Evolutionary conservation across 2,888 invertebrate genomes (phyloP).

Genomic region (Tenthredo livida): DNA sequence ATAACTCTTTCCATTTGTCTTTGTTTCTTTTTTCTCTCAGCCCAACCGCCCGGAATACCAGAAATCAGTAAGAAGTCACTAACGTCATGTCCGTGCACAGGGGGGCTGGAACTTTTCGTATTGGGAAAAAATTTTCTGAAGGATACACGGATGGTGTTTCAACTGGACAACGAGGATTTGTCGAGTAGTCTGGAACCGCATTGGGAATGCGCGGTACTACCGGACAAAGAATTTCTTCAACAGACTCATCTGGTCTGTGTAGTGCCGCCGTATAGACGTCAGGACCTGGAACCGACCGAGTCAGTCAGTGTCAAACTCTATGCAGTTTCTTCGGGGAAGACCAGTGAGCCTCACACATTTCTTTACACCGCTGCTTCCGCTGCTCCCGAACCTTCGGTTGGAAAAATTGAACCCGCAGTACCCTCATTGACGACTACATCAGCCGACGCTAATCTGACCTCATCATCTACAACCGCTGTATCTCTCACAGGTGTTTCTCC

Average conservation of each 20-base stretch:
- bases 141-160: constrained; percentile 92
- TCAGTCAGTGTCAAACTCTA: constrained; percentile 88
- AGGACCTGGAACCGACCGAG: constrained; percentile 83
- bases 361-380: constrained; percentile 83
- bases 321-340: constrained; percentile 91
- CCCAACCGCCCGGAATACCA: constrained; percentile 95
- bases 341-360: constrained; percentile 92
- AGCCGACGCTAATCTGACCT: constrained; percentile 61
- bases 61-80: constrained; percentile 95
- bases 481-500: constrained; percentile 62
- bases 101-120: constrained; percentile 92
- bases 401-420: constrained; percentile 69
- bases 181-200: constrained; percentile 80
- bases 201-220: constrained; percentile 91
- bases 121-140: constrained; percentile 96
- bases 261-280: constrained; percentile 87
- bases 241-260: constrained; percentile 94
- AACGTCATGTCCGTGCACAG: constrained; percentile 88
- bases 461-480: constrained; percentile 65
- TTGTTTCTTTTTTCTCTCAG: constrained; percentile 78
- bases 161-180: constrained; percentile 78
- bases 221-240: constrained; percentile 94
- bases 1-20: background rate
- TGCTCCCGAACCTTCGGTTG: constrained; percentile 70
- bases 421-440: constrained; percentile 72